These are phyloP conservation scores for Chelonus insularis DNA, from an alignment of 1,140 invertebrate species.

Conservation along the genomic window DNA sequence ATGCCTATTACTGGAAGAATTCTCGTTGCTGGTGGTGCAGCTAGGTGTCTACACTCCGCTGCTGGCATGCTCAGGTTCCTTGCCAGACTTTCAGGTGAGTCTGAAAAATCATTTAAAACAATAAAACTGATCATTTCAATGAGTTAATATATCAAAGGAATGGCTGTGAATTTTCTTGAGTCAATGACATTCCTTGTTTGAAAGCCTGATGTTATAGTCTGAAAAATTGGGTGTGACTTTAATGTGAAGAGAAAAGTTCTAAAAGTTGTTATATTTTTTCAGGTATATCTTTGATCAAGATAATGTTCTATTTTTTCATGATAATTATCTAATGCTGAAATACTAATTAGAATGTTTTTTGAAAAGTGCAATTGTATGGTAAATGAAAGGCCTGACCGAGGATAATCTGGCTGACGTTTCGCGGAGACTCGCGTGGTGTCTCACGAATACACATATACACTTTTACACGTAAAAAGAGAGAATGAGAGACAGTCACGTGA, in stretches of 20 bases:
- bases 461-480: conserved; percentile 7
- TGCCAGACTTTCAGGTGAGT: conserved; percentile 54
- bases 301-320: too few relatives aligned
- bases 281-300: too few relatives aligned
- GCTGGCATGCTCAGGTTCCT: conserved; percentile 51
- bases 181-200: conserved; percentile 6
- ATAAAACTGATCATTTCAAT: too few relatives aligned
- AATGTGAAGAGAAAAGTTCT: too few relatives aligned
- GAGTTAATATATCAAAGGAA: background rate
- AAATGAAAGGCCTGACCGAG: background rate
- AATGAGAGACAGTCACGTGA: conserved; percentile 20
- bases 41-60: conserved; percentile 35
- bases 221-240: conserved; percentile 3
- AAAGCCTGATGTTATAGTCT: background rate
- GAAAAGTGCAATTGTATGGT: background rate
- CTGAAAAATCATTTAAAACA: conserved; percentile 11
- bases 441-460: background rate
- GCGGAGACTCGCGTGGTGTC: conserved; percentile 22
- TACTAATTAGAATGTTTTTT: background rate
- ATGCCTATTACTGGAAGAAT: conserved; percentile 45
- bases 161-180: background rate
- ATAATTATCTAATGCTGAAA: too few relatives aligned
- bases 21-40: conserved; percentile 37
- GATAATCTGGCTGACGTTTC: conserved; percentile 21
- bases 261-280: too few relatives aligned